Evolutionary conservation across 2,113 vertebrate genomes (phyloP).

Genomic region (Dicrurus megarhynchus): DNA sequence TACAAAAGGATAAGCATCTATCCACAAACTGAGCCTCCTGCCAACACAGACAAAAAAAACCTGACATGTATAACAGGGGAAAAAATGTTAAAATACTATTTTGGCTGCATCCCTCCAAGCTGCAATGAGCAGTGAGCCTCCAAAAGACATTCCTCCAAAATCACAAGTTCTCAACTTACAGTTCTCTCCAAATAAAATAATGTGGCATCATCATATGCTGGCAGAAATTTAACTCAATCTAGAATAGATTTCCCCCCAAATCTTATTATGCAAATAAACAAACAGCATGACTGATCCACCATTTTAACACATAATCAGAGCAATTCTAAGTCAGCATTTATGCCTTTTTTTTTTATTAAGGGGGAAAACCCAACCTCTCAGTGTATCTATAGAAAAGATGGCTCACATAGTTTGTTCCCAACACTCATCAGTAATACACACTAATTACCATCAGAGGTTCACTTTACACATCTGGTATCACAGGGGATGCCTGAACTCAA

Average conservation of each 20-base stretch:
- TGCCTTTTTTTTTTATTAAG: neutral
- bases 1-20: neutral
- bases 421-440: neutral
- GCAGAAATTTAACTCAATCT: neutral
- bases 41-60: neutral
- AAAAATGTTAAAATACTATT: neutral
- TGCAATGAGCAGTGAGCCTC: neutral
- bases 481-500: neutral
- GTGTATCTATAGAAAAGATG: neutral
- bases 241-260: neutral
- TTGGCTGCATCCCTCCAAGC: neutral
- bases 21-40: neutral
- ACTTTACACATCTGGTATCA: neutral
- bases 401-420: neutral
- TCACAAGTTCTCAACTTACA: slow-evolving; percentile 23
- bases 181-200: neutral
- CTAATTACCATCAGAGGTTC: neutral
- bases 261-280: neutral
- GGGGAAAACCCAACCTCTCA: neutral
- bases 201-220: fast-evolving
- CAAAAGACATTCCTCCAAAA: neutral
- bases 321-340: neutral
- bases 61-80: fast-evolving
- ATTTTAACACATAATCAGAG: neutral
- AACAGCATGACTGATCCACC: neutral